Conservation (phyloP, 2,888 invertebrate species). For the Sphaeridia pumilis region DNA sequence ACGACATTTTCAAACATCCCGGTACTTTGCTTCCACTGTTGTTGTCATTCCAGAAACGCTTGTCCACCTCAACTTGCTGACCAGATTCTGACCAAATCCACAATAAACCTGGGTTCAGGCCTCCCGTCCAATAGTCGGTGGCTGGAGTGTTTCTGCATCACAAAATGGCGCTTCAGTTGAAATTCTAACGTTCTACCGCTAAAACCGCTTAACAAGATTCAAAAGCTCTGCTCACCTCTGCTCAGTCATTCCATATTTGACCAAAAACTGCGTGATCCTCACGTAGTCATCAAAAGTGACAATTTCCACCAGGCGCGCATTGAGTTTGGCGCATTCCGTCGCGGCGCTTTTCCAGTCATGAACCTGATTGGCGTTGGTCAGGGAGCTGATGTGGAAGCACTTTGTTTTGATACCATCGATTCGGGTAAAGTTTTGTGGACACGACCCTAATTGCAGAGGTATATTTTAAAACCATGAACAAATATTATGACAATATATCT, state of each 20-base stretch:
- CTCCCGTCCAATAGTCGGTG: conserved; percentile 35
- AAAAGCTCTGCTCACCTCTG: background rate
- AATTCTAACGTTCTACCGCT: background rate
- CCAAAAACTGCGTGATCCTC: conserved; percentile 25
- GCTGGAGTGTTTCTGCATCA: conserved; percentile 18
- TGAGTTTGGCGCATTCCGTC: conserved; percentile 27
- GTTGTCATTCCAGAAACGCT: conserved; percentile 35
- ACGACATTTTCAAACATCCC: conserved; percentile 33
- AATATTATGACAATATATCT: no score
- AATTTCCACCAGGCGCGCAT: conserved; percentile 31
- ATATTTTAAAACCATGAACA: no score
- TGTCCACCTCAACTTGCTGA: conserved; percentile 31
- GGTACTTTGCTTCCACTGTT: conserved; percentile 29
- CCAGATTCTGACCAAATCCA: conserved; percentile 36
- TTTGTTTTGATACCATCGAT: conserved; percentile 32
- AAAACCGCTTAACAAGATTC: background rate
- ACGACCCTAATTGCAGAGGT: conserved; percentile 18
- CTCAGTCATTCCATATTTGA: conserved; percentile 18
- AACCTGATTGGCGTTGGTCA: conserved; percentile 10
- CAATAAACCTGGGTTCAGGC: conserved; percentile 33
- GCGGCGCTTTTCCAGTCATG: conserved; percentile 34
- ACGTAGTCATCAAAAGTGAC: conserved; percentile 29
- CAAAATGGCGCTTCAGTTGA: background rate
- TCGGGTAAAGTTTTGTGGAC: conserved; percentile 29
- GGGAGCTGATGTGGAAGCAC: conserved; percentile 31